Percentiles rank a stretch among this genome's conserved stretches.
phyloP scores from a whole-genome alignment of 1,140 invertebrate genomes.

The Apolygus lucorum region DNA sequence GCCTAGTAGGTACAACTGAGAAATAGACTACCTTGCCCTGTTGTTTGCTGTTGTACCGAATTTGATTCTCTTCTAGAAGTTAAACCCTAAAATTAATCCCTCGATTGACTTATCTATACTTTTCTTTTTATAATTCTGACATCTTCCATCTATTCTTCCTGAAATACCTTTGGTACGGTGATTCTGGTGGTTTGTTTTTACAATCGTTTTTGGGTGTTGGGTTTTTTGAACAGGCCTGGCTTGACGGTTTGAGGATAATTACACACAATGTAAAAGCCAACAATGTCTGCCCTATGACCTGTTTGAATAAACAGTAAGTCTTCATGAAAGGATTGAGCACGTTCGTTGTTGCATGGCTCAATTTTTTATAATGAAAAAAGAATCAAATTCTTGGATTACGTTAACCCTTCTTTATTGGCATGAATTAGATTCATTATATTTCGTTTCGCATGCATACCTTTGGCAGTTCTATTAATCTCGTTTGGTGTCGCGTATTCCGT shows the following conservation, averaged over 20 bases:
- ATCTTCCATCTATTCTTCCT: not conserved
- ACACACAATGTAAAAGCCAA: constrained; percentile 98
- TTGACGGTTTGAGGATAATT: constrained; percentile 85
- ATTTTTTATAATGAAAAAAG: not conserved
- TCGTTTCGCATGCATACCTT: no score
- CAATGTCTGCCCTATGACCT: constrained; percentile 97
- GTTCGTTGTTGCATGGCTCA: constrained; percentile 5
- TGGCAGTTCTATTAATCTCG: no score
- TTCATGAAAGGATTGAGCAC: constrained; percentile 4
- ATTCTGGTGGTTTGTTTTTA: not conserved
- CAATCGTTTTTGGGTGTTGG: constrained; percentile 29
- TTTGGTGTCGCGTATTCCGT: no score
- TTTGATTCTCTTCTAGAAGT: no score
- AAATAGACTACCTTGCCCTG: no score
- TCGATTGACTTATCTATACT: not conserved
- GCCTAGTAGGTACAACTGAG: no score
- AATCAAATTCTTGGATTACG: no score
- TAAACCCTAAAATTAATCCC: constrained; percentile 6
- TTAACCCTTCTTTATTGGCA: no score
- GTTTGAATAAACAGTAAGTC: constrained; percentile 98
- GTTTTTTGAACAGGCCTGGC: constrained; percentile 70
- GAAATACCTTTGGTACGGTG: not conserved
- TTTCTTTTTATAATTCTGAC: not conserved
- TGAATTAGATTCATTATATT: no score
- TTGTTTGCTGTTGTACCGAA: no score